Percentiles rank a stretch among this genome's conserved stretches.
Evolutionary conservation across 2,888 invertebrate genomes (phyloP).

Genomic region (Lissocephala sabroskyi): DNA sequence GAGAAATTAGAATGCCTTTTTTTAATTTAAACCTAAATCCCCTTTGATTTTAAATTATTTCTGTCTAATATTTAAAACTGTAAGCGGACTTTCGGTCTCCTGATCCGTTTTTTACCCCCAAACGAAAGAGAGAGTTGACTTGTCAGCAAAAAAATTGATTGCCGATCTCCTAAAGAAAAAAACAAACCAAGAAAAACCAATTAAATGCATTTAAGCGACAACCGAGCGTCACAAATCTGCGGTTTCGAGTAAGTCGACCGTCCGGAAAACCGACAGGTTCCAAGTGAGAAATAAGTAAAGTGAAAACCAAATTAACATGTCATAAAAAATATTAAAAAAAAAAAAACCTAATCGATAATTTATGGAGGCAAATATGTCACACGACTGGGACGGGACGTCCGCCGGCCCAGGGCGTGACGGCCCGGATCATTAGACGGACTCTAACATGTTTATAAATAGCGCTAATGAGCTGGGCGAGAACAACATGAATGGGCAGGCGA

Average conservation of each 20-base stretch:
- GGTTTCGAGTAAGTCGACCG: slow-evolving; percentile 6
- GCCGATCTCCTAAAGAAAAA: too few species aligned
- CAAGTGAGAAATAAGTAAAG: slow-evolving; percentile 14
- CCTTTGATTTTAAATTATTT: too few species aligned
- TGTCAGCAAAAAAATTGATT: too few species aligned
- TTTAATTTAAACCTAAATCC: too few species aligned
- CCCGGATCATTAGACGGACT: slow-evolving; percentile 2
- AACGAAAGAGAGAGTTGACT: too few species aligned
- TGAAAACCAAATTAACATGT: slow-evolving; percentile 47
- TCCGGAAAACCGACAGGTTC: slow-evolving; percentile 32
- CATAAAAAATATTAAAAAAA: slow-evolving; percentile 18
- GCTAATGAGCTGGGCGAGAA: slow-evolving; percentile 42
- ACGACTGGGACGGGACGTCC: slow-evolving; percentile 4
- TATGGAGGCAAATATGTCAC: slow-evolving; percentile 44
- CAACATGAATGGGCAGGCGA: too few species aligned
- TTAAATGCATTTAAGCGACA: slow-evolving; percentile 34
- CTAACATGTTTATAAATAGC: slow-evolving; percentile 57
- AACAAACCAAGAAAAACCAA: slow-evolving; percentile 38
- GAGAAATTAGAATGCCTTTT: too few species aligned
- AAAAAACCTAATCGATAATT: slow-evolving; percentile 50
- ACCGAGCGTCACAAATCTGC: slow-evolving; percentile 29
- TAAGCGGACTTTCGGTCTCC: too few species aligned
- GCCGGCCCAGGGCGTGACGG: slow-evolving; percentile 9
- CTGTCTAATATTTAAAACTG: too few species aligned
- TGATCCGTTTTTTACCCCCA: too few species aligned